phyloP scores from a whole-genome alignment of 1,140 invertebrate genomes.

The honey bee (Apis mellifera) region DNA sequence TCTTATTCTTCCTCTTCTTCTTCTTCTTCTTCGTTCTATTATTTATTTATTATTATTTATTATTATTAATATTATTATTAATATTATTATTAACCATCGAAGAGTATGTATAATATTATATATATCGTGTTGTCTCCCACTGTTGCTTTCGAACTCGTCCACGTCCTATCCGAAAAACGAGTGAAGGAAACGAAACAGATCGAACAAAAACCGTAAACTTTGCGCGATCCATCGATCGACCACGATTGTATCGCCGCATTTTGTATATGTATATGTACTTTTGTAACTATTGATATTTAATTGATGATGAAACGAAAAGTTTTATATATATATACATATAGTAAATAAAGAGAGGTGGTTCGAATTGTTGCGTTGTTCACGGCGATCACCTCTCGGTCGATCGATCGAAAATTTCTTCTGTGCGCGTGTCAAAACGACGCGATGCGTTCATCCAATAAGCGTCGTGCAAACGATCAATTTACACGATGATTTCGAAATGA shows the following conservation, averaged over 20 bases:
- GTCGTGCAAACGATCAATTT: background rate
- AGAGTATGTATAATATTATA: background rate
- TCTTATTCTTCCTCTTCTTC: background rate
- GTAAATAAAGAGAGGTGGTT: no score
- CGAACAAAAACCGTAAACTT: conserved; percentile 2
- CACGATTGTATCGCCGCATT: background rate
- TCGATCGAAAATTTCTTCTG: conserved; percentile 21
- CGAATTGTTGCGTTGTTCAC: no score
- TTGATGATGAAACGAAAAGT: no score
- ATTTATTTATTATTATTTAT: background rate
- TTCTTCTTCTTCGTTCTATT: background rate
- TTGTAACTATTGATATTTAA: background rate
- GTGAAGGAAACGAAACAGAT: conserved; percentile 17
- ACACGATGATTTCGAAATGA: background rate
- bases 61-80: background rate
- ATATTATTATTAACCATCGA: conserved; percentile 4
- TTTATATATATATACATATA: background rate
- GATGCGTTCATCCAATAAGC: background rate
- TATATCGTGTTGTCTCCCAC: background rate
- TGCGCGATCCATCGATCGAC: background rate
- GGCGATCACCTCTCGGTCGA: background rate
- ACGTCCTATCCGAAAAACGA: conserved; percentile 30
- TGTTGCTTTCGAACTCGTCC: conserved; percentile 25
- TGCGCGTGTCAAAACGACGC: conserved; percentile 19
- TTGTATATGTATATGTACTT: background rate